Percentiles rank a stretch among this genome's conserved stretches.
Evolutionary conservation across 2,888 invertebrate genomes (phyloP).

Genomic region (Synergus gifuensis): DNA sequence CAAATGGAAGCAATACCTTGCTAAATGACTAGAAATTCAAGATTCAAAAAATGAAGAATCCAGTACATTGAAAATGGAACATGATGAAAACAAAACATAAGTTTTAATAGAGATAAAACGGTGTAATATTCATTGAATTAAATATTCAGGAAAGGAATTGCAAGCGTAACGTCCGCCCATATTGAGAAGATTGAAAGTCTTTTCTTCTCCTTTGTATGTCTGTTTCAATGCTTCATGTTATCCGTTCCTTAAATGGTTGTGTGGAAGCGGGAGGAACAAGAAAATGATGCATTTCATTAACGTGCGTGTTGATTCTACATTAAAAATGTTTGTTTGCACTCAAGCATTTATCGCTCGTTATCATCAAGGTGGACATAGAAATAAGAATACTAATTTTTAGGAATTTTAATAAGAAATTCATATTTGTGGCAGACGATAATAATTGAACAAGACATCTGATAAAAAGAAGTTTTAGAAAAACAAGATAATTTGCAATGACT

Average conservation of each 20-base stretch:
- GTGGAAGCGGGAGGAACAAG: conserved; percentile 21
- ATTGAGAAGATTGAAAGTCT: conserved; percentile 13
- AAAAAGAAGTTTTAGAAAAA: background rate
- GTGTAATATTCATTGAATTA: conserved; percentile 9
- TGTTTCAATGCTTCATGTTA: background rate
- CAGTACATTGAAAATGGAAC: background rate
- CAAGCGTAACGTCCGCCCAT: conserved; percentile 32
- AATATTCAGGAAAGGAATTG: conserved; percentile 31
- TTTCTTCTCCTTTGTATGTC: background rate
- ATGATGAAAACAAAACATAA: background rate
- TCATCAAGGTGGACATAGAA: conserved; percentile 26
- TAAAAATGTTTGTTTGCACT: conserved; percentile 10
- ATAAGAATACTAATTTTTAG: conserved; percentile 23
- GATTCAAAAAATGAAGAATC: background rate
- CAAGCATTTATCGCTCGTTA: conserved; percentile 2
- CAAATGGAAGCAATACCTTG: background rate
- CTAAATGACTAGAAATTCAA: background rate
- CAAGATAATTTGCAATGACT: background rate
- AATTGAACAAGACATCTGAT: background rate
- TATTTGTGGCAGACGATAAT: background rate
- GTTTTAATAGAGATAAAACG: background rate
- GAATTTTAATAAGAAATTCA: conserved; percentile 1
- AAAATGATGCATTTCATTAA: conserved; percentile 26
- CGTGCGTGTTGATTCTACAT: background rate
- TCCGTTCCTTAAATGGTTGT: conserved; percentile 26